Evolutionary conservation across 2,888 invertebrate species (phyloP).

Genomic region (Cybosia mesomella): DNA sequence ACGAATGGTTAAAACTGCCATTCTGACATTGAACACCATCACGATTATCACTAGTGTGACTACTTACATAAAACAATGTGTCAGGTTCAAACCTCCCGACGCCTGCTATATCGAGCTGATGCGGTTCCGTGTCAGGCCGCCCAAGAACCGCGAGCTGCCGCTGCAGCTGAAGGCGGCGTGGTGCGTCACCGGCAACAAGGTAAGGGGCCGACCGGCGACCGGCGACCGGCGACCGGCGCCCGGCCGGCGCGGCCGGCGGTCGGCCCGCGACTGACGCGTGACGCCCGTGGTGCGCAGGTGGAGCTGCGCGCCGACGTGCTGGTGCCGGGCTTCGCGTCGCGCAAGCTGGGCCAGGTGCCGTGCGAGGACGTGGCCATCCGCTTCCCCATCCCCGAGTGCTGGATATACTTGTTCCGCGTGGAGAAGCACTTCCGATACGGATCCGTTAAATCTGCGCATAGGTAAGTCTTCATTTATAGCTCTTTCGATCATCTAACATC

Average conservation of each 20-base stretch:
- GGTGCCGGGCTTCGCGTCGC: conserved; percentile 98
- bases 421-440: conserved; percentile 99
- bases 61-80: not conserved
- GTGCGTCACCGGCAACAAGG: conserved; percentile 95
- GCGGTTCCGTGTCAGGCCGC: conserved; percentile 97
- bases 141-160: conserved; percentile 98
- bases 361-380: conserved; percentile 98
- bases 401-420: conserved; percentile 99
- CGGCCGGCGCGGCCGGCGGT: not conserved
- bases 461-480: conserved; percentile 62
- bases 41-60: not conserved
- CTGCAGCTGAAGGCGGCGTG: conserved; percentile 97
- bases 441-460: conserved; percentile 97
- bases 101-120: conserved; percentile 99
- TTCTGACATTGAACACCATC: not conserved
- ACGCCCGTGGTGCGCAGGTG: conserved; percentile 84
- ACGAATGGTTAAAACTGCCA: not conserved
- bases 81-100: conserved; percentile 97
- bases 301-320: conserved; percentile 98
- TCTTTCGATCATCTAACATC: not conserved
- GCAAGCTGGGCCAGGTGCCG: conserved; percentile 97
- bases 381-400: conserved; percentile 99
- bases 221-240: not conserved
- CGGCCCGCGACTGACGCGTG: conserved; percentile 10
- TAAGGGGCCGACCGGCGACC: conserved; percentile 45